A percentile compares a stretch with the other conserved stretches of the same genome.
These are phyloP conservation scores for Emydocephalus ijimae DNA, from an alignment of 2,113 vertebrate species.

Conservation along the genomic window DNA sequence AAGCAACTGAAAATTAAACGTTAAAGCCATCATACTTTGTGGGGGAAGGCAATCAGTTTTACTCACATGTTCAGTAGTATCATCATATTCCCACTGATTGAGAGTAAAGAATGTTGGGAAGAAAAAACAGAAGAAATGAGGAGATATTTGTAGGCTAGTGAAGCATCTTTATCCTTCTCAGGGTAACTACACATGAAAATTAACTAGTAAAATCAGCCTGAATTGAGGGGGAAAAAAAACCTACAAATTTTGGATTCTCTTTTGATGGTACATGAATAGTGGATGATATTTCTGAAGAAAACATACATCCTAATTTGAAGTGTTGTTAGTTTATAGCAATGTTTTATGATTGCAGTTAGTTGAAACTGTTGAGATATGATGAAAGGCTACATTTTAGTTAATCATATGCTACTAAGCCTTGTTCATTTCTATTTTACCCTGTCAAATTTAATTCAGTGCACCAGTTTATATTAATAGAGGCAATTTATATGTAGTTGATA, in stretches of 20 bases:
- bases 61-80: slow-evolving; percentile 99
- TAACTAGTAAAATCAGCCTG: slow-evolving; percentile 18
- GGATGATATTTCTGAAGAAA: slow-evolving; percentile 4
- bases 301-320: slow-evolving; percentile 1
- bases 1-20: slow-evolving; percentile 33
- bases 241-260: not conserved
- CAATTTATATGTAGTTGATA: slow-evolving; percentile 35
- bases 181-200: slow-evolving; percentile 22
- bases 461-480: slow-evolving; percentile 31
- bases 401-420: not conserved
- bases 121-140: slow-evolving; percentile 74
- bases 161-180: slow-evolving; percentile 47
- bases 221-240: slow-evolving; percentile 4
- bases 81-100: slow-evolving; percentile 98
- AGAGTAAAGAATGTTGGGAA: slow-evolving; percentile 68
- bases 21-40: slow-evolving; percentile 30
- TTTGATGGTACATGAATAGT: not conserved
- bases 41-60: slow-evolving; percentile 54
- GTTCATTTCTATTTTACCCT: slow-evolving; percentile 31
- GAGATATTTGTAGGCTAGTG: slow-evolving; percentile 58
- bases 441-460: slow-evolving; percentile 33
- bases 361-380: slow-evolving; percentile 22
- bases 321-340: not conserved
- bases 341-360: slow-evolving; percentile 11
- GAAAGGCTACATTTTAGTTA: slow-evolving; percentile 39